phyloP scores from a whole-genome alignment of 2,888 invertebrate genomes.

The Callimorpha dominula region DNA sequence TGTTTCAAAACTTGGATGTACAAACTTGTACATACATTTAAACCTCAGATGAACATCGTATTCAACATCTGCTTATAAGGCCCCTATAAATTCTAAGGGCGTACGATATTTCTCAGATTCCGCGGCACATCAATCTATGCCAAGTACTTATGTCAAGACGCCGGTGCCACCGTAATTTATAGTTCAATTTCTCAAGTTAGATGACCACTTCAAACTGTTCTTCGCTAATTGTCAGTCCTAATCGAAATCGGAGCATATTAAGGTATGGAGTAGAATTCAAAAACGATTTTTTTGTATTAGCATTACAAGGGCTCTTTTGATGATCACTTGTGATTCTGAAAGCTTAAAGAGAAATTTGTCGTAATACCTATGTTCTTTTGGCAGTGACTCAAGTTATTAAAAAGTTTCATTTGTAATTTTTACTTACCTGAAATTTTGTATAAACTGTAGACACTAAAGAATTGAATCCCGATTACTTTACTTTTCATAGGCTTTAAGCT shows the following conservation, averaged over 20 bases:
- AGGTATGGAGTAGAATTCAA: constrained; percentile 31
- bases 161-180: constrained; percentile 67
- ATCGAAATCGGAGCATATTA: constrained; percentile 47
- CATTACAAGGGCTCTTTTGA: constrained; percentile 21
- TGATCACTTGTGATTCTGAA: constrained; percentile 22
- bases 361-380: constrained; percentile 3
- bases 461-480: not conserved
- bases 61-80: constrained; percentile 56
- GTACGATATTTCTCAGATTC: constrained; percentile 70
- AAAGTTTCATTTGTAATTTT: not conserved
- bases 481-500: too few relatives aligned
- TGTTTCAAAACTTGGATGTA: not conserved
- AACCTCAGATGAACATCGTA: constrained; percentile 35
- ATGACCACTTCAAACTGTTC: constrained; percentile 54
- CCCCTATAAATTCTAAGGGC: constrained; percentile 69
- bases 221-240: constrained; percentile 48
- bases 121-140: constrained; percentile 77
- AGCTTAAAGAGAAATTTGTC: constrained; percentile 19
- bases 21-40: constrained; percentile 17
- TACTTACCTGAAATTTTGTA: not conserved
- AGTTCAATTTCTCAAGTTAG: constrained; percentile 64
- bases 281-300: constrained; percentile 35
- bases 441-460: not conserved
- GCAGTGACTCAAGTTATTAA: not conserved
- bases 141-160: constrained; percentile 73